Evolutionary conservation across 2,888 invertebrate genomes (phyloP), one percentile per base, ranked within the genome.

Genomic region (Barypeithes pellucidus): DNA sequence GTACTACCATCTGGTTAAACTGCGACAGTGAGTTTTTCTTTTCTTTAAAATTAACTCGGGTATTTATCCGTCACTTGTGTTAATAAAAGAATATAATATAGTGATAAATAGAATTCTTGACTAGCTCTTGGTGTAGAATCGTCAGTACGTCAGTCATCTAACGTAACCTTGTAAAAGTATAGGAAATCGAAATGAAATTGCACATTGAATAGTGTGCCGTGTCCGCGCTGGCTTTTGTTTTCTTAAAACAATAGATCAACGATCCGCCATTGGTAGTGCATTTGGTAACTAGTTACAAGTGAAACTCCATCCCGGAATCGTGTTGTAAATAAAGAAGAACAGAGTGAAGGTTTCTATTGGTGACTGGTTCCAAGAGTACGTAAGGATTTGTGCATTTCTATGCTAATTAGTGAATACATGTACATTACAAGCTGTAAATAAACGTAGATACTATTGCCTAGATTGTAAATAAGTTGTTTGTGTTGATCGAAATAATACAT

Each of bases 111-210:
- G 1, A 57, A 16, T 33, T 43, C 18, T n/a, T n/a, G 14, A 4
- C 9, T 57, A 57, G 54, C 54, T 33, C 54, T 57, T 57, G 54
- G 54, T 57, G 33, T 57, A 57, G 9, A 57, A 14, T 11, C 33
- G 14, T 14, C 16, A 62, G 12, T 50, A 3, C 33, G 14, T 14
- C 16, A 62, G 12, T 50, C 50, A 50, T 63, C 50, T 63, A 36
- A 47, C 47, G 20, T 45, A 67, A 33, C 67, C 67, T 72, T 72
- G 72, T 43, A 72, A 72, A 72, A 72, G 59, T 61, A 57, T 52
- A 72, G 72, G 57, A 72, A 72, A 72, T 61, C 54, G 62, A 36
- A n/a, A 41, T 59, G 39, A 67, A 66, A 52, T 47, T 61, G 41
- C 45, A 54, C 36, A 52, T 47, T 43, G 41, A 11, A 63, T 43